phyloP scores from a whole-genome alignment of 1,140 invertebrate species.

The Ganaspis sp. region DNA sequence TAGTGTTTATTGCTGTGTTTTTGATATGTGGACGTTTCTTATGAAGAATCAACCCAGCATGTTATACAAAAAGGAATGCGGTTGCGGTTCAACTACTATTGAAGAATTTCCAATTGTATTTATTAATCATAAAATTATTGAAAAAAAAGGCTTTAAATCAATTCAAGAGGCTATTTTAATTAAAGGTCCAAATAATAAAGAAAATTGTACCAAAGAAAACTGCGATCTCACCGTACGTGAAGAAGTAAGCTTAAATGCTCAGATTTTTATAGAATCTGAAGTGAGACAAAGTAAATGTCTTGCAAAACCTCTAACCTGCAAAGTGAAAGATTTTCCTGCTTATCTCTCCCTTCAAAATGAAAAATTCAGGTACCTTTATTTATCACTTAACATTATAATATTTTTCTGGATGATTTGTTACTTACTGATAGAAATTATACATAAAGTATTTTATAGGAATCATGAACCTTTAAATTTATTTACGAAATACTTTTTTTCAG shows the following conservation, averaged over 20 bases:
- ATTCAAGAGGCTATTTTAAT: not conserved
- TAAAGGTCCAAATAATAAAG: too few species aligned
- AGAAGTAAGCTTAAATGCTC: not conserved
- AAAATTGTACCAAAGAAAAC: too few species aligned
- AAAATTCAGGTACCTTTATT: not conserved
- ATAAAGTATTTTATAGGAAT: too few species aligned
- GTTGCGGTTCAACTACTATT: not conserved
- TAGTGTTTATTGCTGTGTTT: not conserved
- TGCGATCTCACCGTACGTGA: not conserved
- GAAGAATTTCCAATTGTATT: not conserved
- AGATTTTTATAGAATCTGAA: not conserved
- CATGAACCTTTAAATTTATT: too few species aligned
- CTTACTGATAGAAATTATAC: too few species aligned
- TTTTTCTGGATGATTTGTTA: too few species aligned
- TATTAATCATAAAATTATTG: not conserved
- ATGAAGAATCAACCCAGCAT: not conserved
- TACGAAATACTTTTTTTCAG: too few species aligned
- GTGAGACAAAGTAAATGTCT: not conserved
- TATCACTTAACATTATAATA: too few species aligned
- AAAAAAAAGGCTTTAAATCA: not conserved
- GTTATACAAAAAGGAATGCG: not conserved
- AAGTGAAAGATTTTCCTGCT: not conserved
- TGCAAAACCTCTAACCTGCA: not conserved
- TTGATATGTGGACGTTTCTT: not conserved
- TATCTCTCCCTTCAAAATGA: not conserved